Conservation (phyloP, 2,113 vertebrate genomes). For the Corvus hawaiiensis region DNA sequence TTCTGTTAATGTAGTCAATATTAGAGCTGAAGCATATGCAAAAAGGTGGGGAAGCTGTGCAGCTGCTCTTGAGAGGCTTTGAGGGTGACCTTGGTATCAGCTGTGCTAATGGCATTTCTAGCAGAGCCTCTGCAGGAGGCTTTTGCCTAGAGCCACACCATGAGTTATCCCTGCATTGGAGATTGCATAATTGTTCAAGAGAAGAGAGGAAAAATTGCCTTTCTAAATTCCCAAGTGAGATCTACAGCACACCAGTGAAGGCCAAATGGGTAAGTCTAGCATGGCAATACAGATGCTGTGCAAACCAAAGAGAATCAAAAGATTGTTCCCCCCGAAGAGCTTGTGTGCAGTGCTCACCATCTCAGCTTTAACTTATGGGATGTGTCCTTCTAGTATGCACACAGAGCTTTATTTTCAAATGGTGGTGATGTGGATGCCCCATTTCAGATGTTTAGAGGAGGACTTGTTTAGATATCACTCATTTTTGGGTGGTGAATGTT, state of each 20-base stretch:
- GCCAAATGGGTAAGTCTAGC: not conserved
- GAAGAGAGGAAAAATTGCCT: not conserved
- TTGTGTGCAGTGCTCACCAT: not conserved
- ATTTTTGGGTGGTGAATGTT: not conserved
- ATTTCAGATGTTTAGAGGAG: not conserved
- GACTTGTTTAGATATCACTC: not conserved
- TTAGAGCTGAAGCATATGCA: not conserved
- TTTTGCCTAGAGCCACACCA: slow-evolving; percentile 20
- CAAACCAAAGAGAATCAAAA: not conserved
- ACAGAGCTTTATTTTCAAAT: not conserved
- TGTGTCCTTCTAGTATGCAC: too few relatives aligned
- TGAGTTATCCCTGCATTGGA: slow-evolving; percentile 42
- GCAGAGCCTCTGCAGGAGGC: not conserved
- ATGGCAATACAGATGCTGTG: not conserved
- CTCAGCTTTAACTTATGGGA: rapidly evolving
- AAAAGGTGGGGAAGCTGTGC: not conserved
- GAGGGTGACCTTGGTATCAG: slow-evolving; percentile 56
- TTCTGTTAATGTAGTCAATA: not conserved
- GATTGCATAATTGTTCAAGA: not conserved
- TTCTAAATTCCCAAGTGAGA: not conserved
- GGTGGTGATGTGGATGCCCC: not conserved
- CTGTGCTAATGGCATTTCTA: slow-evolving; percentile 40
- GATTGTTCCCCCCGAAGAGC: too few relatives aligned
- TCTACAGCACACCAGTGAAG: not conserved
- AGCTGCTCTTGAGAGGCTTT: not conserved